phyloP scores from a whole-genome alignment of 2,888 invertebrate genomes.

The Metellina segmentata region DNA sequence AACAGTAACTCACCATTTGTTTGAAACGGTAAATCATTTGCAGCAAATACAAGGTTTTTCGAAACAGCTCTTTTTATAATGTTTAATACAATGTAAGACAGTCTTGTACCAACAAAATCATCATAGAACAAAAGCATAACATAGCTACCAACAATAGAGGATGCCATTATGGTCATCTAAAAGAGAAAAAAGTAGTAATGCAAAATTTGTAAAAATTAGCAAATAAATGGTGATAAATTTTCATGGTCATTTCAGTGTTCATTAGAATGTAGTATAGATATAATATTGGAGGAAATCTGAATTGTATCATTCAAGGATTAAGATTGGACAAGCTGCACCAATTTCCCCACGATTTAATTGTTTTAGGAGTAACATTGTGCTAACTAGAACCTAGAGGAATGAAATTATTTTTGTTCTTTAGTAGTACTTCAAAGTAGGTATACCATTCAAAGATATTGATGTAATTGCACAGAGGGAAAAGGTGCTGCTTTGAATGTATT shows the following conservation, averaged over 20 bases:
- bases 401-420: too few species aligned
- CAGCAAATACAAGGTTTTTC: constrained; percentile 41
- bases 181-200: constrained; percentile 2
- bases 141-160: constrained; percentile 62
- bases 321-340: too few species aligned
- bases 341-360: too few species aligned
- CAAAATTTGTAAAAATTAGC: neutral
- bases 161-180: constrained; percentile 53
- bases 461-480: too few species aligned
- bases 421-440: too few species aligned
- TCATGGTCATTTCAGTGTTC: neutral
- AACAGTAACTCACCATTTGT: constrained; percentile 45
- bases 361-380: too few species aligned
- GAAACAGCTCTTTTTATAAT: constrained; percentile 69
- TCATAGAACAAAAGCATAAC: constrained; percentile 66
- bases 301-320: too few species aligned
- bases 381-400: too few species aligned
- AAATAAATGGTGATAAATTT: neutral
- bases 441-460: too few species aligned
- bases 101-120: constrained; percentile 63
- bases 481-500: too few species aligned
- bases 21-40: constrained; percentile 72
- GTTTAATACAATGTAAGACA: constrained; percentile 65
- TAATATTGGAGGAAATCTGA: too few species aligned
- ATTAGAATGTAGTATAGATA: too few species aligned